Conservation (phyloP, 2,888 invertebrate genomes). For the Sesia bembeciformis region DNA sequence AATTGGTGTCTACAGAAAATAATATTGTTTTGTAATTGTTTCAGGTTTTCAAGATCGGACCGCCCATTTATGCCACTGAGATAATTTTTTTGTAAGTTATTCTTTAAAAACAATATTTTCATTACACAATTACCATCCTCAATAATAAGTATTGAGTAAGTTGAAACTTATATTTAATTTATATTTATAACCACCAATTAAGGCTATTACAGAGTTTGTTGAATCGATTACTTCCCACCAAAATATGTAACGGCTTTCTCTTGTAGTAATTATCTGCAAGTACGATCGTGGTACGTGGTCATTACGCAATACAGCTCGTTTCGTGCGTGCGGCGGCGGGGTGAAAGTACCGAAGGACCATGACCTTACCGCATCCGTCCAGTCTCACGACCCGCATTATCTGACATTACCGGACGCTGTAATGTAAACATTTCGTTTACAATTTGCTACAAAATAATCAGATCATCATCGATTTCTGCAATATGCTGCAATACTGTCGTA, state of each 20-base stretch:
- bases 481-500: too few relatives aligned
- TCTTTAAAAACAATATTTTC: conserved; percentile 3
- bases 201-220: conserved; percentile 8
- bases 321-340: conserved; percentile 2
- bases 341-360: conserved; percentile 10
- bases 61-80: conserved; percentile 60
- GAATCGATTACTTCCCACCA: conserved; percentile 52
- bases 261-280: conserved; percentile 39
- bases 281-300: conserved; percentile 3
- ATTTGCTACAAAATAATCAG: too few relatives aligned
- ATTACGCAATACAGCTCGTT: conserved; percentile 2
- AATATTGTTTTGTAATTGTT: conserved; percentile 29
- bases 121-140: conserved; percentile 3
- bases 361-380: conserved; percentile 8
- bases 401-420: not conserved
- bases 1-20: too few relatives aligned
- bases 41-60: conserved; percentile 46
- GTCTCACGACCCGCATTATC: conserved; percentile 4
- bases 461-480: too few relatives aligned
- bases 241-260: conserved; percentile 64
- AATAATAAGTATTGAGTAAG: not conserved
- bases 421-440: not conserved
- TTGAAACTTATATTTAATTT: conserved; percentile 1
- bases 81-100: conserved; percentile 23
- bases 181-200: conserved; percentile 18